Evolutionary conservation across 1,140 invertebrate species (phyloP).

Genomic region (Leptopilina clavipes): DNA sequence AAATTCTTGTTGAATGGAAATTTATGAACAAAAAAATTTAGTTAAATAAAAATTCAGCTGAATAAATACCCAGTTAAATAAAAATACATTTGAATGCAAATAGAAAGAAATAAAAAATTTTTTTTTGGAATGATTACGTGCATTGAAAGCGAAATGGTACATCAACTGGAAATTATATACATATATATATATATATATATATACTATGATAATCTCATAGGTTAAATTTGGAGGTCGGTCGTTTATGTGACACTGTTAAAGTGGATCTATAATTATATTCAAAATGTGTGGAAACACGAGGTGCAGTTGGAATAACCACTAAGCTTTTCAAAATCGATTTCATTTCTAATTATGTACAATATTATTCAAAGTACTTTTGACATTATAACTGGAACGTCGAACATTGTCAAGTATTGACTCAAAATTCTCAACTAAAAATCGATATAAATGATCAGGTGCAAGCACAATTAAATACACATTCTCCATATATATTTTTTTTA

Average conservation of each 20-base stretch:
- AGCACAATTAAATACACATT: too few species aligned
- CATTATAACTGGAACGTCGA: constrained; percentile 1
- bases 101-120: too few species aligned
- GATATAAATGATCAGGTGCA: not conserved
- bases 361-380: constrained; percentile 16
- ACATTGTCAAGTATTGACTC: not conserved
- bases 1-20: too few species aligned
- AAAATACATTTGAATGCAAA: too few species aligned
- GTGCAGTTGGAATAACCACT: constrained; percentile 18
- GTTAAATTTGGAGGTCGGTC: constrained; percentile 36
- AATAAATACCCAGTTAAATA: not conserved
- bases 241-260: constrained; percentile 39
- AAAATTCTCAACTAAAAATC: not conserved
- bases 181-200: not conserved
- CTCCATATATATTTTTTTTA: too few species aligned
- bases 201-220: constrained; percentile 37
- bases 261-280: constrained; percentile 34
- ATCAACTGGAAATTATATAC: not conserved
- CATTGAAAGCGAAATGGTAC: not conserved
- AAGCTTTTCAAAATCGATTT: constrained; percentile 20
- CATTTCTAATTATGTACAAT: constrained; percentile 15
- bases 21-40: too few species aligned
- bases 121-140: not conserved
- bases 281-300: constrained; percentile 22
- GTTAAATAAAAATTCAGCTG: too few species aligned